Base-by-base conservation (phyloP, 2,797 vertebrate genomes). In the Malurus splendens region DNA sequence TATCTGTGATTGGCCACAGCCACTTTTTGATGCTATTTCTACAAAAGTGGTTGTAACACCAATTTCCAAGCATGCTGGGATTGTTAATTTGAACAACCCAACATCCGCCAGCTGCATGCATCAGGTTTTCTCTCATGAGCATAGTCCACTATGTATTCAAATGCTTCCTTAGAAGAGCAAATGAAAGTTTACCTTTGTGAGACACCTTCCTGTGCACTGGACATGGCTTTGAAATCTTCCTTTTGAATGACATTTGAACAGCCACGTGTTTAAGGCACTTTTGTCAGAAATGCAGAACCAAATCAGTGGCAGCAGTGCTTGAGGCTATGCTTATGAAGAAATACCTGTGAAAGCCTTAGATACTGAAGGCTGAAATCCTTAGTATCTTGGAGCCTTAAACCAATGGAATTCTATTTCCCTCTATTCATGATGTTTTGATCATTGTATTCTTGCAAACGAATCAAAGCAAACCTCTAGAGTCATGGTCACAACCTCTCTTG, bases 281-380 rank as follows among this genome's bases (percentile, higher is more conserved):
- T 90, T 93, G 27, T 92, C 84, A 86, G 59, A 87, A 85, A 32
- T 45, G 44, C 75, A 84, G 61, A 88, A 93, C 82, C 88, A 94
- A 75, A 90, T 66, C 24, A 50, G 93, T 92, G 92, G 93, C 93
- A 92, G 94, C 84, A 84, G 90, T 93, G 85, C 94, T 96, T 95
- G 95, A 97, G 97, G 97, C 98, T 96, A 98, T 98, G 98, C 98
- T 97, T 97, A 97, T 98, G 97, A 98, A 98, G 97, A 98, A 98
- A 98, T 96, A 98, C 97, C 97, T 97, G 90, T 94, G 95, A 96
- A 96, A 97, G 95, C 97, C 97, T 98, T 98, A 98, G 99, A 98
- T 98, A 98, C 98, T 98, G 96, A 98, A 98, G 97, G 96, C 95
- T 96, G 94, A 96, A 97, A 95, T 97, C 97, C 98, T 99, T 99